Evolutionary conservation across 2,888 invertebrate species (phyloP), one percentile per base, ranked within the genome.

Genomic region (Tuta absoluta): DNA sequence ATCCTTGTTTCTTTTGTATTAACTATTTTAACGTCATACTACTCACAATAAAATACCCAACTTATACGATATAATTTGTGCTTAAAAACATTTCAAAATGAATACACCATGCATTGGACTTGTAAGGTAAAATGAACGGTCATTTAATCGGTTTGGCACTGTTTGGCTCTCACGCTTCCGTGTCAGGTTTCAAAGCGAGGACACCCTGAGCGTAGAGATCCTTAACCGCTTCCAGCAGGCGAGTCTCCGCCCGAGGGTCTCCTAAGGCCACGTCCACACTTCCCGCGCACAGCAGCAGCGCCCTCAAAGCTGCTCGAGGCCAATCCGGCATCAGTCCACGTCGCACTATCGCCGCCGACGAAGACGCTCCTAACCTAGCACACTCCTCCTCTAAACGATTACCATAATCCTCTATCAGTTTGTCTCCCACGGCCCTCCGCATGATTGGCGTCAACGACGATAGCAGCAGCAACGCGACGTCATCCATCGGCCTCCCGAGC

Each of bases 181-280:
- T 82, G 66, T 89, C 89, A 28, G 92, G 86, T 69, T 92, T 92
- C 23, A 93, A 85, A 12, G 87, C 89, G 24, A 96, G 92, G 64
- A 96, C 93, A 14, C 95, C 95, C 66, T 95, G 95, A 17, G 92
- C 92, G 79, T 95, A 92, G 41, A 96, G 92, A 81, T 96, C 96
- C 68, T 94, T 93, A 38, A 96, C 93, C 0, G 96, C 94, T 78
- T 95, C 95, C 68, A 96, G 89, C 59, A 96, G 89, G 62, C 96
- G 93, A 72, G 94, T 93, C 79, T 96, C 96, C 33, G 96, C 96
- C 63, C 94, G 92, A 0, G 95, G 94, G 78, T 96, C 95, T 0
- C 96, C 96, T 19, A 96, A 86, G 5, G 96, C 96, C 60, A 96
- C 94, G 78, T 96, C 96, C 7, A 96, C 95, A 45, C 96, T 96